These are phyloP conservation scores for Schrankia costaestrigalis DNA, from an alignment of 2,888 invertebrate species.

Conservation along the genomic window DNA sequence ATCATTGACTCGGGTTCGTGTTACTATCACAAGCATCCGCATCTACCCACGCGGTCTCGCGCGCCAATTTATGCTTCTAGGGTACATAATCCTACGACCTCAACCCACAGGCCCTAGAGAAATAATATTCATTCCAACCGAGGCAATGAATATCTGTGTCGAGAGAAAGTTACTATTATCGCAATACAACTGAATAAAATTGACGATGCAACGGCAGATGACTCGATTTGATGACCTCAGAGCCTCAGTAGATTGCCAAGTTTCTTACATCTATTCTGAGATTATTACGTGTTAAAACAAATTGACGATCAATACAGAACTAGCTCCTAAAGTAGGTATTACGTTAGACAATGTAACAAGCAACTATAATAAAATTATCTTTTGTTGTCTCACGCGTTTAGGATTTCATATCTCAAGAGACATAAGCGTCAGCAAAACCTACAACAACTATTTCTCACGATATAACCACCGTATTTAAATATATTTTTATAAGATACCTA, in stretches of 20 bases:
- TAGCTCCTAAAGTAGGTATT: constrained; percentile 3
- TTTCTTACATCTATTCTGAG: constrained; percentile 49
- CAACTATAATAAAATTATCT: neutral
- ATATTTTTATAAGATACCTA: no score
- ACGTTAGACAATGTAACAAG: neutral
- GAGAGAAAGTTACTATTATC: constrained; percentile 20
- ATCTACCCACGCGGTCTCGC: constrained; percentile 58
- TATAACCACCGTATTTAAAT: constrained; percentile 12
- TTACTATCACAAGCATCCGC: constrained; percentile 65
- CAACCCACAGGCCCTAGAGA: constrained; percentile 48
- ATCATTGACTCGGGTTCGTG: constrained; percentile 57
- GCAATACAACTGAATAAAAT: constrained; percentile 7
- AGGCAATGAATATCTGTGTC: constrained; percentile 10
- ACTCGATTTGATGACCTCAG: constrained; percentile 45
- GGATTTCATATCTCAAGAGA: constrained; percentile 24
- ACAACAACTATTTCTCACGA: constrained; percentile 29
- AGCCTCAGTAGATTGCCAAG: constrained; percentile 46
- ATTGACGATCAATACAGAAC: constrained; percentile 17
- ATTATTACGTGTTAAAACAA: constrained; percentile 19
- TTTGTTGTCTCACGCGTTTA: constrained; percentile 27
- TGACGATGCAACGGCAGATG: constrained; percentile 18
- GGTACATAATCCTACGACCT: constrained; percentile 49
- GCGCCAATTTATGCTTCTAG: constrained; percentile 58
- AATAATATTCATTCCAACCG: constrained; percentile 15
- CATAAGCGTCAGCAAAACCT: no score